phyloP scores from a whole-genome alignment of 2,888 invertebrate genomes.

The Phlogophora meticulosa region DNA sequence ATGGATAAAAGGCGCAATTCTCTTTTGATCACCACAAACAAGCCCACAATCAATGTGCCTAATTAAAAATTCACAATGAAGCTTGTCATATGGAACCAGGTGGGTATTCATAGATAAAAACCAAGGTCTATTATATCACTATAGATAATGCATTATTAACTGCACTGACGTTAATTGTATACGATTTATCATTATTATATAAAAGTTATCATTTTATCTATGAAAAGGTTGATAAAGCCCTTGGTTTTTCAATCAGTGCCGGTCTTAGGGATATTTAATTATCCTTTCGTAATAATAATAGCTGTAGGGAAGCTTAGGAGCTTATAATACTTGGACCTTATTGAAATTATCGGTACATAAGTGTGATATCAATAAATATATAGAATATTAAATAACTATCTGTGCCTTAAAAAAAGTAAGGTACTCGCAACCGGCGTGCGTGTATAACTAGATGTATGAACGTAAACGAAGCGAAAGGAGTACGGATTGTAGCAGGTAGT shows the following conservation, averaged over 20 bases:
- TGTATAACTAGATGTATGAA: no score
- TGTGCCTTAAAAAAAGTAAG: no score
- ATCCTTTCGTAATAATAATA: not conserved
- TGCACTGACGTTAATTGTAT: constrained; percentile 27
- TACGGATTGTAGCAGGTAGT: no score
- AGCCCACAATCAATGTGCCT: not conserved
- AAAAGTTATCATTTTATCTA: constrained; percentile 23
- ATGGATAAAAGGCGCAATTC: not conserved
- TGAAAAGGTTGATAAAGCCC: constrained; percentile 10
- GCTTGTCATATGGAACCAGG: not conserved
- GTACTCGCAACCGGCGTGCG: no score
- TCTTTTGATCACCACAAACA: not conserved
- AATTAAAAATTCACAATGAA: constrained; percentile 1
- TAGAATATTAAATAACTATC: no score
- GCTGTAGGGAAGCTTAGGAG: not conserved
- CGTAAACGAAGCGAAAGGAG: no score
- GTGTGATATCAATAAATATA: no score
- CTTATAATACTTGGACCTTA: not conserved
- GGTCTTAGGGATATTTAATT: not conserved
- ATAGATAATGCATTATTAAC: constrained; percentile 44
- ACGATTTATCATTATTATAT: constrained; percentile 5
- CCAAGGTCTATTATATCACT: constrained; percentile 15
- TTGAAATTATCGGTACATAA: not conserved
- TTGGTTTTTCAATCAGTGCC: constrained; percentile 15
- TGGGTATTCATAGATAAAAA: constrained; percentile 10